Evolutionary conservation across 2,797 vertebrate genomes (phyloP).

Genomic region (Heliangelus exortis): DNA sequence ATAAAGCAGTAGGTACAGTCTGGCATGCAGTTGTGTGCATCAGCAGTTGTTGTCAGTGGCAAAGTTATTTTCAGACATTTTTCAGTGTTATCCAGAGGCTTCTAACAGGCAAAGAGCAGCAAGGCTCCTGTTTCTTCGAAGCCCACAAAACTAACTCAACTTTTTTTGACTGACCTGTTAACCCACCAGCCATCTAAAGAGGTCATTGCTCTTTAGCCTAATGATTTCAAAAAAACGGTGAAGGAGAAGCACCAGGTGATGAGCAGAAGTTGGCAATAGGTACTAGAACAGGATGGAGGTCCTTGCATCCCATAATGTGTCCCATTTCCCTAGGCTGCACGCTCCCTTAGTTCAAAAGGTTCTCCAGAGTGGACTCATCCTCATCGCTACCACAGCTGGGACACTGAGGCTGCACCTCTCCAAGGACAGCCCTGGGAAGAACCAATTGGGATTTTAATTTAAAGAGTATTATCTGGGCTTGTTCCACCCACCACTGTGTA

Average conservation of each 20-base stretch:
- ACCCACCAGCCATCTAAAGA: rapidly evolving
- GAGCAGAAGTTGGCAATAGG: neutral
- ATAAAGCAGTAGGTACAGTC: neutral
- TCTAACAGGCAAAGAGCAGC: constrained; percentile 42
- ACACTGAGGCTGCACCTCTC: no score
- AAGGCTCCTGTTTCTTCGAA: neutral
- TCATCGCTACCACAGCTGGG: no score
- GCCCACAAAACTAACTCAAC: no score
- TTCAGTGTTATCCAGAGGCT: constrained; percentile 9
- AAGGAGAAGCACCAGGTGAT: neutral
- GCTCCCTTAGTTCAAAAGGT: no score
- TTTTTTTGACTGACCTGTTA: neutral
- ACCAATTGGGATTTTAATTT: no score
- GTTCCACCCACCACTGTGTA: no score
- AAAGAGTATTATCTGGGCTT: no score
- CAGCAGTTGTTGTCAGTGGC: rapidly evolving
- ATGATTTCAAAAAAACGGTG: neutral
- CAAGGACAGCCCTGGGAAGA: no score
- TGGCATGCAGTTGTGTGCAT: neutral
- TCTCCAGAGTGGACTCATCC: no score
- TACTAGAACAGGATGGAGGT: neutral
- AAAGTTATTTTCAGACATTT: neutral
- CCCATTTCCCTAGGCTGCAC: no score
- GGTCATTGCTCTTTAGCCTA: neutral
- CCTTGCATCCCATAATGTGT: no score